Base-by-base conservation (phyloP, 64 coral and sea anemone species). In the Pachyseris speciosa region DNA sequence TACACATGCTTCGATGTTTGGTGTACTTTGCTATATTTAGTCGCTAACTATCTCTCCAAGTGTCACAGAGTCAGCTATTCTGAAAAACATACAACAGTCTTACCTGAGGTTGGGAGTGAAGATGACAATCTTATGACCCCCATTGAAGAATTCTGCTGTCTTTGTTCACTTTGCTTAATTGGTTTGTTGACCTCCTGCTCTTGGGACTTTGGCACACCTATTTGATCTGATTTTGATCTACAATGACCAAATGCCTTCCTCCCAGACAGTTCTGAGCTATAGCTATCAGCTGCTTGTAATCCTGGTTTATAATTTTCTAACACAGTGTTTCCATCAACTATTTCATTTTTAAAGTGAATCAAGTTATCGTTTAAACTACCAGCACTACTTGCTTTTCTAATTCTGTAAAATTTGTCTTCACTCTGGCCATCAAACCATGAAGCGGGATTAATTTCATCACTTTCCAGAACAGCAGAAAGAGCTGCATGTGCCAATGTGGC, bases 151-250 rank as follows among this genome's bases (percentile, higher is more conserved):
- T 43, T 69, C 0, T 52, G 78, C 1, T 86, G 59, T 25, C 37
- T 67, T 39, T 44, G 67, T 42, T 72, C 16, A 48, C 34, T 17
- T 69, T 32, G 10, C 69, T 12, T n/a, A n/a, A n/a, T 20, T 74
- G 53, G 16, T 73, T 81, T 37, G 66, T 84, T 5, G 53, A 42
- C 40, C 31, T 73, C 43, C 22, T 83, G 47, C 59, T 96, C 87
- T 16, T 63, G 68, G 4, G 71, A 27, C 22, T 57, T 79, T 59
- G 48, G 61, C 19, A 75, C 70, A 25, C 86, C 64, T 49, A 49
- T 86, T 45, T 91, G 84, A 94, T 97, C 95, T 38, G 95, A 97
- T 73, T 78, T 97, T 16, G 95, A 97, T 69, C 95, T 84, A 12
- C 11, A 85, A 29, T 97, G 95, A 39, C 95, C 95, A 61, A 89